A percentile compares a stretch with the other conserved stretches of the same genome.
phyloP scores from a whole-genome alignment of 2,797 vertebrate genomes.

The Corythornis leucogaster region DNA sequence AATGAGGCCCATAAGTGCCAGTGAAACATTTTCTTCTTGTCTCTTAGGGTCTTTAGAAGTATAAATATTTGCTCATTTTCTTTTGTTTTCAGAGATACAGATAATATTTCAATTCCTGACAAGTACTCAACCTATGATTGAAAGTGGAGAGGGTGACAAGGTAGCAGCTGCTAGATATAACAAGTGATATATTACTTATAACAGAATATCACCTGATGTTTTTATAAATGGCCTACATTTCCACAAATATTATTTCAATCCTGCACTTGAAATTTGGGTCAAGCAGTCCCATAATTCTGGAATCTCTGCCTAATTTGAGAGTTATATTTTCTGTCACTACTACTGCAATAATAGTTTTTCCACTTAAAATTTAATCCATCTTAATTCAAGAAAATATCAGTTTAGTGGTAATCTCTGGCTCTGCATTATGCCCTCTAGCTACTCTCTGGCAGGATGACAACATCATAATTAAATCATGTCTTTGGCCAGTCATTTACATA shows the following conservation, averaged over 20 bases:
- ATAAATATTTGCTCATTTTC: conserved; percentile 40
- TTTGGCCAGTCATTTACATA: neutral
- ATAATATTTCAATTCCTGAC: neutral
- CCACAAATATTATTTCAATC: neutral
- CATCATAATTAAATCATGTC: conserved; percentile 20
- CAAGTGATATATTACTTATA: conserved; percentile 11
- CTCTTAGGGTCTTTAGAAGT: conserved; percentile 1
- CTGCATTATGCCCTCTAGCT: conserved; percentile 9
- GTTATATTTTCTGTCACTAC: neutral
- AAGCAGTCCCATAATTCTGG: neutral
- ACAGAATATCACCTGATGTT: neutral
- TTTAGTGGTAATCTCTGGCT: conserved; percentile 66
- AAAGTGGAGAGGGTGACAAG: neutral
- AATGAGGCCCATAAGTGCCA: conserved; percentile 45
- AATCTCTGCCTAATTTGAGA: neutral
- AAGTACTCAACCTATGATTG: neutral
- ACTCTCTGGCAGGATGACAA: neutral
- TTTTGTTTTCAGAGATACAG: conserved; percentile 5
- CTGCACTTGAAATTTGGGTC: neutral
- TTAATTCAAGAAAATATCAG: conserved; percentile 66
- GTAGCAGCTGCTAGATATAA: neutral
- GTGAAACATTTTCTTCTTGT: neutral
- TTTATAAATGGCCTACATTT: conserved; percentile 21
- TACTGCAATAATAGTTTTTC: neutral
- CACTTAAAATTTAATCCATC: conserved; percentile 63